phyloP scores from a whole-genome alignment of 1,140 invertebrate species.

The Hypothenemus hampei region DNA sequence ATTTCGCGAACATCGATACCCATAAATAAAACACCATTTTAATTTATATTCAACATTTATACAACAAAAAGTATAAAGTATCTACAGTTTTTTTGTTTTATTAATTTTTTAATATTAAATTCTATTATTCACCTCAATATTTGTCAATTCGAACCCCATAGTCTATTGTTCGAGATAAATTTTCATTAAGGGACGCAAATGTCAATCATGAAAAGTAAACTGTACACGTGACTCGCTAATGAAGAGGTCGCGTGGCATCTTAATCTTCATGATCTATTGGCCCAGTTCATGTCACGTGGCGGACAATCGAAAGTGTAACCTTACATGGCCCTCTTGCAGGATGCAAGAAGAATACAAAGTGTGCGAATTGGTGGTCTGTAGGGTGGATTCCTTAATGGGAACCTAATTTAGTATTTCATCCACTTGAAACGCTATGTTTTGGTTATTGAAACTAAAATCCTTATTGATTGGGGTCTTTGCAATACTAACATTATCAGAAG shows the following conservation, averaged over 20 bases:
- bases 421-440: background rate
- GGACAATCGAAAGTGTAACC: slow-evolving; percentile 38
- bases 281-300: slow-evolving; percentile 34
- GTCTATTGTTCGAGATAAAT: slow-evolving; percentile 14
- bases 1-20: background rate
- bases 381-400: slow-evolving; percentile 20
- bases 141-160: background rate
- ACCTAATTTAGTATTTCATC: slow-evolving; percentile 21
- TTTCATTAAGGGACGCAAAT: slow-evolving; percentile 19
- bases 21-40: slow-evolving; percentile 10
- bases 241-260: slow-evolving; percentile 34
- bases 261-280: slow-evolving; percentile 38
- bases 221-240: slow-evolving; percentile 38
- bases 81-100: background rate
- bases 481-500: no score
- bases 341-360: slow-evolving; percentile 3
- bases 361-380: slow-evolving; percentile 19
- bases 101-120: background rate
- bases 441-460: no score
- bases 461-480: no score
- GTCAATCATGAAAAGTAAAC: slow-evolving; percentile 30
- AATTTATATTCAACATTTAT: background rate
- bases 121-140: background rate
- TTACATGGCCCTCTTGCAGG: slow-evolving; percentile 26
- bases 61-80: background rate